Percentiles rank a stretch among this genome's conserved stretches.
Evolutionary conservation across 2,888 invertebrate species (phyloP).

Genomic region (Tenthredo notha): DNA sequence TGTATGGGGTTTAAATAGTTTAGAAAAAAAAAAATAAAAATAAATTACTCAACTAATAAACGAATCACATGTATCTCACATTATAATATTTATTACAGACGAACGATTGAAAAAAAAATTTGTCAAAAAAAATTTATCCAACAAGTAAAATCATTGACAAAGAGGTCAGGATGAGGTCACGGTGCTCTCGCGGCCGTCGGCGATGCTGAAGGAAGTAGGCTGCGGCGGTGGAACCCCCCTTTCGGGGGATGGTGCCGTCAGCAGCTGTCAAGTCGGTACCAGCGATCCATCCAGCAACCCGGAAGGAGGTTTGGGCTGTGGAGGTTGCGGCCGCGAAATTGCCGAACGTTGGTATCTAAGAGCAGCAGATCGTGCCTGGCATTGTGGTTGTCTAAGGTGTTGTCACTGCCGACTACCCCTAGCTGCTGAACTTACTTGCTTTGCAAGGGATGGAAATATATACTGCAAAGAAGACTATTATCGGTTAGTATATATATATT

Average conservation of each 20-base stretch:
- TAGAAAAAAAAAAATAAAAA: too few relatives aligned
- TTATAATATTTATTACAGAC: not conserved
- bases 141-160: not conserved
- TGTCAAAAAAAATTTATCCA: not conserved
- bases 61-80: not conserved
- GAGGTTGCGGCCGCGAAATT: slow-evolving; percentile 83
- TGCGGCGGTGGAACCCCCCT: slow-evolving; percentile 79
- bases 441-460: slow-evolving; percentile 92
- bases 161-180: slow-evolving; percentile 59
- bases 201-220: slow-evolving; percentile 86
- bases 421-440: slow-evolving; percentile 93
- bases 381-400: slow-evolving; percentile 90
- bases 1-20: too few relatives aligned
- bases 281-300: slow-evolving; percentile 67
- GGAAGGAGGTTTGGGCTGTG: slow-evolving; percentile 77
- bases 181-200: slow-evolving; percentile 58
- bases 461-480: slow-evolving; percentile 98
- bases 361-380: slow-evolving; percentile 95
- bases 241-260: slow-evolving; percentile 79
- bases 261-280: slow-evolving; percentile 75
- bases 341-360: slow-evolving; percentile 86
- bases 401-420: slow-evolving; percentile 91
- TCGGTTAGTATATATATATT: slow-evolving; percentile 86
- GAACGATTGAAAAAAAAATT: not conserved
- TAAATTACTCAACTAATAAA: too few relatives aligned